Evolutionary conservation across 64 coral and sea anemone species (phyloP), one percentile per base, ranked within the genome.

Genomic region (Astreopora myriophthalma): DNA sequence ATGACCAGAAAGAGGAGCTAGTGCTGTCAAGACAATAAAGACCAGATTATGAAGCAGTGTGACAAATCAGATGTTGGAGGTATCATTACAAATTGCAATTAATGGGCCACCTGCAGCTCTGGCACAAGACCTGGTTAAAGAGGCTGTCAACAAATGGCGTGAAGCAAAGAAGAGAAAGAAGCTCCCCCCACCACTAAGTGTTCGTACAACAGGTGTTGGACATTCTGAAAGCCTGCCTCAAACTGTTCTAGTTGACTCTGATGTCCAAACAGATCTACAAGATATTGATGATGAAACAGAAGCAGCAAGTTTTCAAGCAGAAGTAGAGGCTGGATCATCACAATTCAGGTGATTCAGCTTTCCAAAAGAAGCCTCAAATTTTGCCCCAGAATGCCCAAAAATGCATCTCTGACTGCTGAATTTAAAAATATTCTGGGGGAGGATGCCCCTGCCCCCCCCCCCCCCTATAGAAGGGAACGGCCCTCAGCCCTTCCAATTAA

Each of bases 21-120:
- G 76, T 80, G 76, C 48, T 80, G 76, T 57, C 30, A 80, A 80
- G 76, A 80, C 29, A 39, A 80, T 80, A 40, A 80, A 55, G 48
- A 80, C 16, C 76, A 80, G 57, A 14, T 14, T 61, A 9, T 14
- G 9, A 5, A 61, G 57, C 57, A 61, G 57, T n/a, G 17, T 61
- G 12, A 61, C 57, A 0, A 61, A 61, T 61, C 57, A 61, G 57
- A 61, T 61, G 57, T 61, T 61, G 57, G 13, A 61, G 57, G 20
- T 14, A 61, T 14, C 17, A 4, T 14, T 61, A 14, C 57, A 23
- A 9, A 61, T 20, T 14, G 12, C 57, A 19, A 61, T 61, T 5
- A 23, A 61, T 61, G 57, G 57, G 17, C 57, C 57, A 61, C 57
- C 55, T 61, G 57, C 0, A 14, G 1, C 11, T n/a, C 0, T 16